Conservation (phyloP, 2,797 vertebrate genomes). For the Hippopotamyrus pictus region DNA sequence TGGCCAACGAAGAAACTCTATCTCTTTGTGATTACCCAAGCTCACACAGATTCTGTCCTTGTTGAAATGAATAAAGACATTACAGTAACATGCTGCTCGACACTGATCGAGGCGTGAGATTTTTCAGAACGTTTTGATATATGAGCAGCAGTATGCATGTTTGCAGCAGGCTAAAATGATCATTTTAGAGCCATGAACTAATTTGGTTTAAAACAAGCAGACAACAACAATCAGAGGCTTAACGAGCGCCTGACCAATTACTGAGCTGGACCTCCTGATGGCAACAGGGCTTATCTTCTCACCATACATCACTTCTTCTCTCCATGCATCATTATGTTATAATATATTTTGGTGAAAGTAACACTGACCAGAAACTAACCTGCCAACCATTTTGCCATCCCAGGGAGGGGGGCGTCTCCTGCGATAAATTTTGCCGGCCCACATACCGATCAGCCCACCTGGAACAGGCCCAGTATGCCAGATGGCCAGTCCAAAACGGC, state of each 20-base stretch:
- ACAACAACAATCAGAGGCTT: constrained; percentile 10
- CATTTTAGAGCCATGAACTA: constrained; percentile 30
- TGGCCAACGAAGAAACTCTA: neutral
- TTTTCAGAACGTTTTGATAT: constrained; percentile 40
- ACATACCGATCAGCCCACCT: neutral
- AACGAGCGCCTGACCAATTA: constrained; percentile 40
- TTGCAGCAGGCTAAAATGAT: constrained; percentile 23
- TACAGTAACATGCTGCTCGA: constrained; percentile 20
- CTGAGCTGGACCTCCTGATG: constrained; percentile 34
- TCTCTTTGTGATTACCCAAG: neutral
- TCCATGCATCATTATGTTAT: neutral
- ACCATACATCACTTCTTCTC: neutral
- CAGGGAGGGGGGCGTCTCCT: neutral
- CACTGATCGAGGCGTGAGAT: constrained; percentile 21
- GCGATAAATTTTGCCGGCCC: neutral
- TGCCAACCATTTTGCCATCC: neutral
- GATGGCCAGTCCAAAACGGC: neutral
- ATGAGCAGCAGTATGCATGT: constrained; percentile 22
- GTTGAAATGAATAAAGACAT: constrained; percentile 18
- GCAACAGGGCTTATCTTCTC: constrained; percentile 33
- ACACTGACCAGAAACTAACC: neutral
- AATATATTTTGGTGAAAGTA: neutral
- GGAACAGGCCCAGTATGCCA: neutral
- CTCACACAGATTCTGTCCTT: neutral
- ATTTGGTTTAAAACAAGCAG: constrained; percentile 40